Evolutionary conservation across 2,797 vertebrate genomes (phyloP), one percentile per base, ranked within the genome.

Genomic region (Falco novaeseelandiae): DNA sequence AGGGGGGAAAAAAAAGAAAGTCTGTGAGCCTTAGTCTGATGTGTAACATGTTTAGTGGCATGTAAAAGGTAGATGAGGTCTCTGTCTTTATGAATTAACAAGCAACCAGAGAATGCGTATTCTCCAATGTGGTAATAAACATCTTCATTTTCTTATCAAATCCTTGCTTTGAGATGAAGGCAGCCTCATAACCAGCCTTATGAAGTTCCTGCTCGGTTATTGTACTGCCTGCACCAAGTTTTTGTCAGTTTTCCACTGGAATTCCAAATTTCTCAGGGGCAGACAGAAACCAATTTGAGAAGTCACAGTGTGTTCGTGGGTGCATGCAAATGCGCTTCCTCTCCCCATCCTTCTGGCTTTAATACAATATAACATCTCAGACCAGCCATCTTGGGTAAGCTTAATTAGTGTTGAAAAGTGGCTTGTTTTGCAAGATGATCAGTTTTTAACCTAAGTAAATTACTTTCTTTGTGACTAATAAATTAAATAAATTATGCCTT

Each of bases 401-500:
- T 96, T 97, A 96, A 98, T 98, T 96, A 96, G 89, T 80, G 67
- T 69, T 90, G 80, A 76, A 93, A 97, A 97, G 91, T 72, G 51
- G n/a, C 90, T 96, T 97, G 79, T 96, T 97, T 97, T 94, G 93
- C 83, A 93, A 95, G 96, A 93, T 97, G 96, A 97, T 97, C 88
- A 87, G 79, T 87, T 97, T 97, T 94, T 95, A 96, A 95, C 87
- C 66, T 61, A 96, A 81, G 87, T 94, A 95, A 98, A 97, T 55
- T 36, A 69, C 95, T 96, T 97, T 90, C 83, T 97, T 97, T 94
- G 96, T 90, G 69, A 93, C 83, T 96, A 88, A 97, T 98, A 98
- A 98, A 98, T 97, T 90, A 97, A 98, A 97, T 71, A 61, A 94
- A 95, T 97, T 89, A 90, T 83, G 65, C 96, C 87, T 97, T 96